A percentile compares a stretch with the other conserved stretches of the same genome.
Conservation (phyloP, 2,113 vertebrate species). For the Erpornis zantholeuca region DNA sequence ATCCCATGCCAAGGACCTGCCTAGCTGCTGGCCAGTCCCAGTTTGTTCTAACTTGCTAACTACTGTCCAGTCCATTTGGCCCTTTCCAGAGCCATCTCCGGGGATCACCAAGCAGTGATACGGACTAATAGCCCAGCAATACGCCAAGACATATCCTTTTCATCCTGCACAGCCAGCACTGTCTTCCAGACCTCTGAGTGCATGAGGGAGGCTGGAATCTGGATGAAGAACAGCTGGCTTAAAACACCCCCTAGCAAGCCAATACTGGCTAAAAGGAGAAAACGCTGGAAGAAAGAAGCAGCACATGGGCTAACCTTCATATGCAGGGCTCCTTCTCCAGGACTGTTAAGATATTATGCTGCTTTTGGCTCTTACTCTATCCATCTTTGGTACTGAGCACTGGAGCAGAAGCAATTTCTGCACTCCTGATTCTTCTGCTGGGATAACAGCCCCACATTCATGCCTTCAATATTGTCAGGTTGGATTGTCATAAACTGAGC, state of each 20-base stretch:
- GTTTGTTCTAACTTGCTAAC: neutral
- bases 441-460: neutral
- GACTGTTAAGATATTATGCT: neutral
- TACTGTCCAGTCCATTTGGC: conserved; percentile 20
- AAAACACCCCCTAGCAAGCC: neutral
- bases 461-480: neutral
- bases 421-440: neutral
- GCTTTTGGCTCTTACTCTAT: neutral
- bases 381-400: neutral
- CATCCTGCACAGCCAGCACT: neutral
- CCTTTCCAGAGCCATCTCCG: neutral
- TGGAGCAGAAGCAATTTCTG: neutral
- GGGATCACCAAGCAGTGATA: neutral
- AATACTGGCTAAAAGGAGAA: conserved; percentile 4
- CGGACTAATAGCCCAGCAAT: neutral
- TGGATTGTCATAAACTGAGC: neutral
- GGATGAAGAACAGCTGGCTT: conserved; percentile 52
- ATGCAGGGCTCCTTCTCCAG: neutral
- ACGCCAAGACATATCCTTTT: conserved; percentile 46
- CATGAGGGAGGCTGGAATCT: conserved; percentile 33
- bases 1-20: neutral
- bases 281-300: neutral
- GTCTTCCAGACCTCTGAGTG: conserved; percentile 49
- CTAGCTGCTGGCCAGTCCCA: neutral
- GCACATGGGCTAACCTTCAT: neutral